phyloP scores from a whole-genome alignment of 2,797 vertebrate species.

The Psittacula echo region DNA sequence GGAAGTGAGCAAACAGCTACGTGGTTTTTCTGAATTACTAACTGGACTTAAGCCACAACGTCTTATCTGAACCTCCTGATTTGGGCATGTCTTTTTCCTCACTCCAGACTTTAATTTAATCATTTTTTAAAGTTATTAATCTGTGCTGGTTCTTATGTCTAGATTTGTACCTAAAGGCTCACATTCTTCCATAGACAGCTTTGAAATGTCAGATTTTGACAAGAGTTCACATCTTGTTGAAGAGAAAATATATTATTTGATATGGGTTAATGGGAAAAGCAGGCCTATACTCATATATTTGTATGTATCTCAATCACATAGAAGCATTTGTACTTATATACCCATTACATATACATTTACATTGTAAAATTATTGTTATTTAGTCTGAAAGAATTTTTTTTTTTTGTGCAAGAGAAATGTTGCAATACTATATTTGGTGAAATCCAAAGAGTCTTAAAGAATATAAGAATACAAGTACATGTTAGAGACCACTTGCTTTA shows the following conservation, averaged over 20 bases:
- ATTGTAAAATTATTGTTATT: neutral
- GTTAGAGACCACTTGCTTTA: neutral
- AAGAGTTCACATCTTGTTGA: neutral
- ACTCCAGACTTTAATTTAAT: rapidly evolving
- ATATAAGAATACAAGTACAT: neutral
- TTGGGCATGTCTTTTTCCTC: neutral
- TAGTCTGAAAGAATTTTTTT: neutral
- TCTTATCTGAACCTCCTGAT: neutral
- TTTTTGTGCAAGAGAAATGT: neutral
- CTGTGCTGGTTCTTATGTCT: neutral
- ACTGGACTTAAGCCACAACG: too few species aligned
- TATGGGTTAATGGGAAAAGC: neutral
- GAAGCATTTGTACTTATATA: neutral
- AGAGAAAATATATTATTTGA: neutral
- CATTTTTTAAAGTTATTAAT: neutral
- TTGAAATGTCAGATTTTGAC: neutral
- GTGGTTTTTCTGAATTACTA: too few species aligned
- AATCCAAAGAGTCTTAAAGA: neutral
- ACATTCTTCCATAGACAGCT: neutral
- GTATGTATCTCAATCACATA: neutral
- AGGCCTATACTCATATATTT: neutral
- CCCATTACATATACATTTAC: neutral
- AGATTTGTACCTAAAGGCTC: neutral
- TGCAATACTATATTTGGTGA: neutral
- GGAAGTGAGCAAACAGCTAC: too few species aligned